phyloP scores from a whole-genome alignment of 2,797 vertebrate species.

The Graptemys geographica region DNA sequence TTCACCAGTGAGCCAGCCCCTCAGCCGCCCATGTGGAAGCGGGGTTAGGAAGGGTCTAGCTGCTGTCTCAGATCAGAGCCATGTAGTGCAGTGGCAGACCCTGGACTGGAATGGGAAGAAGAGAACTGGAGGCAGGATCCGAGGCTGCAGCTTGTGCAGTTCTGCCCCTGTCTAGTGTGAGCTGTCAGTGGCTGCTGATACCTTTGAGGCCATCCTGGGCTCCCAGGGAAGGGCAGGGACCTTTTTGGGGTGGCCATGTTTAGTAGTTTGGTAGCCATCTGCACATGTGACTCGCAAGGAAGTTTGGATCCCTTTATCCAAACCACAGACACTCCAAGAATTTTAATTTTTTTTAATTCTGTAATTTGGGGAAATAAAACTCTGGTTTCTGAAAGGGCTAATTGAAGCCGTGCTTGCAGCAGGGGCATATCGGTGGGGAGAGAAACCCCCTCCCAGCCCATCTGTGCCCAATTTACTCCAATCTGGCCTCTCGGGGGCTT shows the following conservation, averaged over 20 bases:
- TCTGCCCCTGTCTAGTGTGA: background rate
- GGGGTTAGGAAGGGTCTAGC: background rate
- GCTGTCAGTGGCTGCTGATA: background rate
- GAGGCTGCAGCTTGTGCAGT: background rate
- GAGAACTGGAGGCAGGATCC: background rate
- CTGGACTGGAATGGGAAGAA: background rate
- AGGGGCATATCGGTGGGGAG: slow-evolving; percentile 77
- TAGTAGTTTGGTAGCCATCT: slow-evolving; percentile 75
- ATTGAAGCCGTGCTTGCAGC: slow-evolving; percentile 82
- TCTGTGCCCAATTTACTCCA: slow-evolving; percentile 97
- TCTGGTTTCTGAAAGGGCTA: slow-evolving; percentile 77
- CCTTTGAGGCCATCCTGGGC: background rate
- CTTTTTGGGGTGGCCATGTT: slow-evolving; percentile 45
- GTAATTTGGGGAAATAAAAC: slow-evolving; percentile 80
- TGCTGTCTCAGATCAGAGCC: background rate
- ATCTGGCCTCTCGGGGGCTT: slow-evolving; percentile 81
- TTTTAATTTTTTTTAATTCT: slow-evolving; percentile 81
- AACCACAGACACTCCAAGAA: slow-evolving; percentile 76
- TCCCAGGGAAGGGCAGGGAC: slow-evolving; percentile 2
- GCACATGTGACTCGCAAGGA: slow-evolving; percentile 45
- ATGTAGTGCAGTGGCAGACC: background rate
- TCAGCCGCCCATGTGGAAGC: background rate
- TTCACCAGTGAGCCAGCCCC: background rate
- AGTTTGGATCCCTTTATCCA: slow-evolving; percentile 70
- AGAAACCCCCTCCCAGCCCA: slow-evolving; percentile 82